phyloP scores from a whole-genome alignment of 2,888 invertebrate species.

The Agrotis exclamationis region DNA sequence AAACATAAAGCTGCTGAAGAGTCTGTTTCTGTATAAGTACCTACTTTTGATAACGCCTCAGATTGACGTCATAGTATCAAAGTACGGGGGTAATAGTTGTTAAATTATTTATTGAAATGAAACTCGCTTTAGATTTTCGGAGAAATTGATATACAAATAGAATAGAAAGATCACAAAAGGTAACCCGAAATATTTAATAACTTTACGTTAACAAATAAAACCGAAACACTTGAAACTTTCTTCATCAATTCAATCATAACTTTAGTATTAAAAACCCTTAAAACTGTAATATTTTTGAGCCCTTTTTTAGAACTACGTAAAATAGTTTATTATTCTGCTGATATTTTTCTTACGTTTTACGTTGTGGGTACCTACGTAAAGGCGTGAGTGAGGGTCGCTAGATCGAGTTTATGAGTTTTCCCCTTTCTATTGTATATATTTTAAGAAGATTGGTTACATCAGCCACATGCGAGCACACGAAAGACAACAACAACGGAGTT shows the following conservation, averaged over 20 bases:
- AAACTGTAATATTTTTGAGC: background rate
- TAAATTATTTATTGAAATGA: background rate
- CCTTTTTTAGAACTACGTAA: background rate
- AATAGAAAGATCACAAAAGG: background rate
- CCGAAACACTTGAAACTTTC: conserved; percentile 2
- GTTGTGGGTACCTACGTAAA: background rate
- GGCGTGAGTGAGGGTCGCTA: no score
- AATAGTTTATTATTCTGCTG: background rate
- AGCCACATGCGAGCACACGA: no score
- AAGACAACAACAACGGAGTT: no score
- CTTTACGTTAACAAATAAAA: conserved; percentile 9
- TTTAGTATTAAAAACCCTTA: background rate
- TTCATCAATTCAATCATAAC: conserved; percentile 2
- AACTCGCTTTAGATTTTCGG: background rate
- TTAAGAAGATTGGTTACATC: no score
- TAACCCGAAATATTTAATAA: background rate
- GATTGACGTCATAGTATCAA: background rate
- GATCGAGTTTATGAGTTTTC: no score
- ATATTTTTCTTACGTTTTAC: background rate
- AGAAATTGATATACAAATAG: background rate
- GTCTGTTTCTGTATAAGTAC: no score
- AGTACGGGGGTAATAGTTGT: no score
- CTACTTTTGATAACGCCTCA: no score
- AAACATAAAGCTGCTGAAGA: no score
- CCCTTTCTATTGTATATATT: no score